Evolutionary conservation across 2,888 invertebrate species (phyloP), one percentile per base, ranked within the genome.

Genomic region (Trisateles emortualis): DNA sequence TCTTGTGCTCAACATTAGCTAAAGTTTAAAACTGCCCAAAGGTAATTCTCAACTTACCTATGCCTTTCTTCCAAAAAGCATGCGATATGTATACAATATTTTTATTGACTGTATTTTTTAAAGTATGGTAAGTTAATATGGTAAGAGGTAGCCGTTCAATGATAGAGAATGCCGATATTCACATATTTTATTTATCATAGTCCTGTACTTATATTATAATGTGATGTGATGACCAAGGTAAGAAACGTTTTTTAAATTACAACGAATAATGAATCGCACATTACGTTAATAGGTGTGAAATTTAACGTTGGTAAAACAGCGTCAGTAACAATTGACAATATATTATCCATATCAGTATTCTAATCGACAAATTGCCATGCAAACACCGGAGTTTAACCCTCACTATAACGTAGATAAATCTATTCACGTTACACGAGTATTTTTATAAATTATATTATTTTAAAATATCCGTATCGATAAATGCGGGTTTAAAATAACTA

Each of bases 401-500:
- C 51, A 43, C 24, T 16, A 56, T 68, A 45, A 42, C 32, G 46
- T 53, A 36, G 11, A 42, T 41, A 41, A 59, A 48, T n/a, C 36
- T 35, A 40, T 24, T 39, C 30, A 17, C 36, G 35, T 24, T 16
- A 43, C 22, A 44, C 13, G 4, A 22, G 16, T 52, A 42, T 44
- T 45, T 35, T 52, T 48, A 52, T n/a, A 45, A 24, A 43, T 14
- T 39, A 57, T 33, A 19, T 47, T 26, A 33, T 16, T 33, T n/a
- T n/a, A n/a, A n/a, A n/a, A n/a, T n/a, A n/a, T 26, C 33, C 17
- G 8, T 45, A 55, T 52, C 39, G 30, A 50, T 44, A 49, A 58
- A 61, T 54, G 17, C 55, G 42, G 52, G 52, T 65, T 47, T 29
- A 36, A 45, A 49, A 56, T 52, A 65, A 35, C 16, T 39, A 44